phyloP scores from a whole-genome alignment of 1,140 invertebrate species.

The Diabrotica undecimpunctata region DNA sequence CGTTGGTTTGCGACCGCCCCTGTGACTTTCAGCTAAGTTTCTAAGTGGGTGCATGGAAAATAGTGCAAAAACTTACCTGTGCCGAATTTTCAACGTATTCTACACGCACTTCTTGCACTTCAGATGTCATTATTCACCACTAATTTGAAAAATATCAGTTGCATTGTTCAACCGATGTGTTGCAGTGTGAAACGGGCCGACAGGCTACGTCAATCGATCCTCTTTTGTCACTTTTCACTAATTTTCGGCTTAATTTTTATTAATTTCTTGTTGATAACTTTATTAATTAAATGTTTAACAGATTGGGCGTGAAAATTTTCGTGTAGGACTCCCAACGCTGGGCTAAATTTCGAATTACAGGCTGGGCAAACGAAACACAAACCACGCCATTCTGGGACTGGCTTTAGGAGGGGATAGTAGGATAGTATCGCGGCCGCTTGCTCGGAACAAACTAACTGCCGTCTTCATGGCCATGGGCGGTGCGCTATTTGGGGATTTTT shows the following conservation, averaged over 20 bases:
- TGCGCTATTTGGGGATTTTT: slow-evolving; percentile 5
- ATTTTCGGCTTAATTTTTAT: slow-evolving; percentile 21
- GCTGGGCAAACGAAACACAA: slow-evolving; percentile 43
- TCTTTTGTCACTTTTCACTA: slow-evolving; percentile 17
- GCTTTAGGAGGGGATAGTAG: slow-evolving; percentile 38
- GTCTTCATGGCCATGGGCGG: slow-evolving; percentile 16
- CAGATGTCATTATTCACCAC: slow-evolving; percentile 29
- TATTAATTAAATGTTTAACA: slow-evolving; percentile 30
- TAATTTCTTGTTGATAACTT: slow-evolving; percentile 10
- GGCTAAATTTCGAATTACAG: slow-evolving; percentile 39
- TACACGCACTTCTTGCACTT: slow-evolving; percentile 27
- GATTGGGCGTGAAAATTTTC: slow-evolving; percentile 40
- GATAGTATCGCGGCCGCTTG: slow-evolving; percentile 16
- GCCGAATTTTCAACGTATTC: slow-evolving; percentile 26
- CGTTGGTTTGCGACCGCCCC: slow-evolving; percentile 32
- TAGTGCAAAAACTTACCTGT: slow-evolving; percentile 23
- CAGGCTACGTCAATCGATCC: slow-evolving; percentile 18
- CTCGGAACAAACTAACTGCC: slow-evolving; percentile 13
- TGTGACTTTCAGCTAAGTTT: background rate
- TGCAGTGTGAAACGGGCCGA: slow-evolving; percentile 17
- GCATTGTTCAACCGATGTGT: slow-evolving; percentile 20
- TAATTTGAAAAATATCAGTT: slow-evolving; percentile 17
- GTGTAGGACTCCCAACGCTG: slow-evolving; percentile 36
- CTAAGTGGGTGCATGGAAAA: background rate
- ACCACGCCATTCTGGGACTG: slow-evolving; percentile 47